These are phyloP conservation scores for Tautogolabrus adspersus DNA, from an alignment of 2,113 vertebrate species.

Conservation along the genomic window DNA sequence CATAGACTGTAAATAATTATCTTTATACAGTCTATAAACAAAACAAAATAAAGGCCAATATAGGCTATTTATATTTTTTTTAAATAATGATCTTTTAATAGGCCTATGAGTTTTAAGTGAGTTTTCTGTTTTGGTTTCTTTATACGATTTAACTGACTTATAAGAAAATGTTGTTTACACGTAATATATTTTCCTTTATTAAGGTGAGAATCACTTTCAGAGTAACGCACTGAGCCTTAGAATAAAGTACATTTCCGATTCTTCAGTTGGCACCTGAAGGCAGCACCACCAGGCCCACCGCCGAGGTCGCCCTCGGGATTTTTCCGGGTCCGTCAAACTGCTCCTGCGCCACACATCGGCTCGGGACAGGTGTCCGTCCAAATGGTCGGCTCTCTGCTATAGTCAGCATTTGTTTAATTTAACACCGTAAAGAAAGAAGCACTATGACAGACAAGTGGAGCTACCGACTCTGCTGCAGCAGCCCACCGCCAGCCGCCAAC, in stretches of 20 bases:
- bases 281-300: conserved; percentile 29
- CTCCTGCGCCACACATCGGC: not conserved
- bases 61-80: too few species aligned
- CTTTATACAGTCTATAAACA: too few species aligned
- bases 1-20: too few species aligned
- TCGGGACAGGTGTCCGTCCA: conserved; percentile 12
- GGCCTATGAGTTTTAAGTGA: too few species aligned
- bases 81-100: too few species aligned
- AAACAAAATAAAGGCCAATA: too few species aligned
- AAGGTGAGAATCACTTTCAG: too few species aligned
- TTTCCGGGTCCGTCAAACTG: not conserved
- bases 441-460: conserved; percentile 2
- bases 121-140: too few species aligned
- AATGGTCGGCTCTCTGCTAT: not conserved
- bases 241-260: not conserved
- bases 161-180: too few species aligned
- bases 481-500: not conserved
- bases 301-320: not conserved
- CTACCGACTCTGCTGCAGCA: not conserved
- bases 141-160: too few species aligned
- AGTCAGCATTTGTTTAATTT: not conserved
- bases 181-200: too few species aligned
- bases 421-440: not conserved
- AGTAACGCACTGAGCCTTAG: too few species aligned
- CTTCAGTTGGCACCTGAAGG: not conserved